Conservation (phyloP, 2,797 vertebrate species). For the Macropus fuliginosus region DNA sequence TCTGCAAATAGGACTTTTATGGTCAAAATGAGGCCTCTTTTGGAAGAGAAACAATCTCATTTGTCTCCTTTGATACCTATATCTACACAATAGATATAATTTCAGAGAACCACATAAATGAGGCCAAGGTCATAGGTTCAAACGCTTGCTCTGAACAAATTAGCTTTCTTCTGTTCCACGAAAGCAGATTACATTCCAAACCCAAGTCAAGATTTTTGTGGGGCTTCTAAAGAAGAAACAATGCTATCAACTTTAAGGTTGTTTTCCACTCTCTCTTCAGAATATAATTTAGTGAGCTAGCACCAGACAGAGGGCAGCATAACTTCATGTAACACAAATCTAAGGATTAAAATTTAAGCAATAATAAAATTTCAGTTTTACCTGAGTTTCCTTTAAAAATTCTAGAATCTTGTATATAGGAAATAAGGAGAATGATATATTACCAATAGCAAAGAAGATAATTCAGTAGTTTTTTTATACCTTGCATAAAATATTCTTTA, state of each 20-base stretch:
- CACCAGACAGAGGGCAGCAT: slow-evolving; percentile 83
- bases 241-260: neutral
- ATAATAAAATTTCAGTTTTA: neutral
- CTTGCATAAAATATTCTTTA: neutral
- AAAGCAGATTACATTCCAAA: neutral
- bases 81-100: neutral
- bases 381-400: slow-evolving; percentile 27
- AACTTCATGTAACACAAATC: slow-evolving; percentile 46
- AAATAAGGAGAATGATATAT: neutral
- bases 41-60: neutral
- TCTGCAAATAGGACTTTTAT: slow-evolving; percentile 5
- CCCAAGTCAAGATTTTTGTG: neutral
- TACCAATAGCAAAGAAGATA: neutral
- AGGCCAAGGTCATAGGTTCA: neutral
- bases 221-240: neutral
- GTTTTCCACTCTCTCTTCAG: neutral
- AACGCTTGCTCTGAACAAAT: neutral
- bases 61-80: neutral
- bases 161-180: neutral
- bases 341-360: neutral
- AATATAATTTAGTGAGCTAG: slow-evolving; percentile 1
- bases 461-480: neutral
- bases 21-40: neutral
- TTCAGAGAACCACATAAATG: neutral
- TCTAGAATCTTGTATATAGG: neutral